Conservation (phyloP, 2,888 invertebrate species). For the Danaus chrysippus region DNA sequence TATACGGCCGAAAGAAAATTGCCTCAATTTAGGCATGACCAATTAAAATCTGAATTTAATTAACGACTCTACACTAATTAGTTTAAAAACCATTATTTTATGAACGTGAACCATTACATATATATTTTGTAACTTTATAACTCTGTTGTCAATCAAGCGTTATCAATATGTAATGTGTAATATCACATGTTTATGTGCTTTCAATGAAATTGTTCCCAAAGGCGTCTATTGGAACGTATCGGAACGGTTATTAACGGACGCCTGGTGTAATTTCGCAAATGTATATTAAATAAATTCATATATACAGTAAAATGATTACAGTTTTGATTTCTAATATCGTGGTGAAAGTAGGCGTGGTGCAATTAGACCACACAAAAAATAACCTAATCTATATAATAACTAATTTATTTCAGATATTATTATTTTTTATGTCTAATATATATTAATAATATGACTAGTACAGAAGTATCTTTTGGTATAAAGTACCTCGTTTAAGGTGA, state of each 20-base stretch:
- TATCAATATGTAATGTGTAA: slow-evolving; percentile 49
- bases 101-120: slow-evolving; percentile 42
- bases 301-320: slow-evolving; percentile 48
- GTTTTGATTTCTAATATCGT: slow-evolving; percentile 19
- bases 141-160: slow-evolving; percentile 49
- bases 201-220: slow-evolving; percentile 54
- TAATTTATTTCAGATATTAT: no score
- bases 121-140: slow-evolving; percentile 38
- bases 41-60: slow-evolving; percentile 29
- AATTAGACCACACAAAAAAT: background rate
- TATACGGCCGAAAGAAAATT: slow-evolving; percentile 11
- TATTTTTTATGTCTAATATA: no score
- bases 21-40: slow-evolving; percentile 10
- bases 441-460: no score
- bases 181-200: slow-evolving; percentile 47
- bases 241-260: slow-evolving; percentile 54
- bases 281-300: slow-evolving; percentile 53
- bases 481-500: no score
- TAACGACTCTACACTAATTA: slow-evolving; percentile 36
- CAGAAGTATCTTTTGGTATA: no score
- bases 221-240: slow-evolving; percentile 48
- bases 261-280: slow-evolving; percentile 65
- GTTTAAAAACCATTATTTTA: slow-evolving; percentile 34
- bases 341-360: slow-evolving; percentile 18
- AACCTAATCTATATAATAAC: background rate